Conservation (phyloP, 2,888 invertebrate species). For the Megamerina dolium region DNA sequence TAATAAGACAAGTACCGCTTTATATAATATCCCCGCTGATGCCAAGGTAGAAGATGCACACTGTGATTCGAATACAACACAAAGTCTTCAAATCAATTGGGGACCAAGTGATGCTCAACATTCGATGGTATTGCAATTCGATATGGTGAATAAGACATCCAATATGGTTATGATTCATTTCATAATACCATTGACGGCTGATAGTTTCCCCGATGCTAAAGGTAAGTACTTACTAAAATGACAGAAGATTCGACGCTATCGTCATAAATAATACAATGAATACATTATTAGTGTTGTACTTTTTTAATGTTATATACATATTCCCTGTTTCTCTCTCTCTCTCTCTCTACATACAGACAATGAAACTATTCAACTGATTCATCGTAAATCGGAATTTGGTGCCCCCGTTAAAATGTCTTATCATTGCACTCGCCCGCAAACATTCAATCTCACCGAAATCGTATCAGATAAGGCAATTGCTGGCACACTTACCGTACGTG, state of each 20-base stretch:
- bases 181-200: slow-evolving; percentile 32
- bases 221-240: slow-evolving; percentile 26
- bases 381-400: slow-evolving; percentile 54
- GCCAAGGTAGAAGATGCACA: slow-evolving; percentile 42
- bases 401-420: slow-evolving; percentile 65
- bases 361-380: slow-evolving; percentile 49
- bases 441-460: slow-evolving; percentile 53
- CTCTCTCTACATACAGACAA: no score
- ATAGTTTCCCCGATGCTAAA: slow-evolving; percentile 45
- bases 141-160: slow-evolving; percentile 44
- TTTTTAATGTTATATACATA: not conserved
- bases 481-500: slow-evolving; percentile 56
- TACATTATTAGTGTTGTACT: not conserved
- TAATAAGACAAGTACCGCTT: slow-evolving; percentile 35
- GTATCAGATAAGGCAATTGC: slow-evolving; percentile 24
- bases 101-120: slow-evolving; percentile 25
- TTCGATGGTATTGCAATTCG: slow-evolving; percentile 48
- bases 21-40: slow-evolving; percentile 51
- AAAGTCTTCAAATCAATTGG: slow-evolving; percentile 50
- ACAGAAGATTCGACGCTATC: no score
- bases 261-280: not conserved
- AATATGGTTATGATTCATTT: slow-evolving; percentile 35
- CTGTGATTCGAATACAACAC: slow-evolving; percentile 46
- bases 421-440: slow-evolving; percentile 60
- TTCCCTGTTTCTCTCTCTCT: not conserved